phyloP scores from a whole-genome alignment of 1,140 invertebrate genomes.

The Episyrphus balteatus region DNA sequence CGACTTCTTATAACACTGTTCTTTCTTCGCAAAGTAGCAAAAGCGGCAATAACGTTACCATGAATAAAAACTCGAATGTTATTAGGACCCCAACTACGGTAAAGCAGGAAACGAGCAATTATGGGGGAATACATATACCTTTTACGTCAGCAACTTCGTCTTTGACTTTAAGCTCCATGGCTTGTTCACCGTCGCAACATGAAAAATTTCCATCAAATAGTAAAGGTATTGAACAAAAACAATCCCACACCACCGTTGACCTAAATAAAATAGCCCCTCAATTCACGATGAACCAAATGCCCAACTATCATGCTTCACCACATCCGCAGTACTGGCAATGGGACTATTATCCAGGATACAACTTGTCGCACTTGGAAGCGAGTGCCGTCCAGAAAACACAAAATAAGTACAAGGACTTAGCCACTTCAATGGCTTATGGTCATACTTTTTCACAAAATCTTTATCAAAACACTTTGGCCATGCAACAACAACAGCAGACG shows the following conservation, averaged over 20 bases:
- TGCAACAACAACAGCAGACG: conserved; percentile 29
- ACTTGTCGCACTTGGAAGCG: conserved; percentile 41
- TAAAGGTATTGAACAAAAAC: conserved; percentile 18
- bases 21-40: neutral
- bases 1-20: neutral
- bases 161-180: neutral
- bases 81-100: neutral
- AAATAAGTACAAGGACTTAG: conserved; percentile 34
- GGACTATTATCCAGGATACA: conserved; percentile 46
- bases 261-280: conserved; percentile 42
- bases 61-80: too few relatives aligned
- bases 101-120: neutral
- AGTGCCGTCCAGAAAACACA: conserved; percentile 24
- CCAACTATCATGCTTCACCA: conserved; percentile 45
- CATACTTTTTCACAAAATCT: conserved; percentile 32
- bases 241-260: conserved; percentile 26
- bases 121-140: too few relatives aligned
- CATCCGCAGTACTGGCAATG: conserved; percentile 47
- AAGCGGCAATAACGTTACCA: too few relatives aligned
- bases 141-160: too few relatives aligned
- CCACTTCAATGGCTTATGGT: conserved; percentile 32
- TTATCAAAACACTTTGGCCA: conserved; percentile 26
- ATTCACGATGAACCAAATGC: conserved; percentile 46
- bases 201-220: neutral
- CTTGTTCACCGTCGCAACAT: neutral